Base-by-base conservation (phyloP, 2,888 invertebrate genomes). In the Strigamia crassipes region DNA sequence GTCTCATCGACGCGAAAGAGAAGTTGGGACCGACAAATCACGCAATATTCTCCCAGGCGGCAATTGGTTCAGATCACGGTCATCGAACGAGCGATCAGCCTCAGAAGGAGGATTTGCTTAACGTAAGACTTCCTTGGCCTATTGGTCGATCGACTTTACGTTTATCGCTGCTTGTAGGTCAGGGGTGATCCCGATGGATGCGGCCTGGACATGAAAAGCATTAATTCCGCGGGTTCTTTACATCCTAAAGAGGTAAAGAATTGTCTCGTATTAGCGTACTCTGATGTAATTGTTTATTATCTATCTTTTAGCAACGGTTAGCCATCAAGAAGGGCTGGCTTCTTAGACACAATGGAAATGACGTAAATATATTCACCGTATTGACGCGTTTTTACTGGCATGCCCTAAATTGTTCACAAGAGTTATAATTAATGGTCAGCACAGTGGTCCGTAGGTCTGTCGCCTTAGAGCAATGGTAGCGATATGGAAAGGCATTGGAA, bases 251-350 rank as follows among this genome's bases (percentile, higher is more conserved):
- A 78, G 78, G 78, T 78, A 12, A n/a, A 78, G n/a, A 13, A 78
- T 21, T n/a, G n/a, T n/a, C n/a, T n/a, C 13, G 38, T 31, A 4
- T 31, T 38, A 4, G 9, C 34, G 38, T 18, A 38, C 31, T 3
- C 10, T 78, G 1, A 38, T 6, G 34, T 77, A 23, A 77, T 38
- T 78, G 31, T 51, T 6, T 23, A 12, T 27, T 93, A 0, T 94
- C 94, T 87, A 92, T 94, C 85, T 89, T 94, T 13, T n/a, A 51
- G 66, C 66, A 66, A 9, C 13, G 15, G 4, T 5, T 27, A 61
- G 89, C 95, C 80, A 92, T 95, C 84, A 94, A 96, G 88, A 96
- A 96, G 86, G 97, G 97, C 13, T 97, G 96, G 96, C 90, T 78
- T 15, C 15, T 42, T 12, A 21, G 13, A 13, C 78, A 21, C 21